A percentile compares a stretch with the other conserved stretches of the same genome.
These are phyloP conservation scores for Megalops atlanticus DNA, from an alignment of 2,113 vertebrate genomes.

Conservation along the genomic window DNA sequence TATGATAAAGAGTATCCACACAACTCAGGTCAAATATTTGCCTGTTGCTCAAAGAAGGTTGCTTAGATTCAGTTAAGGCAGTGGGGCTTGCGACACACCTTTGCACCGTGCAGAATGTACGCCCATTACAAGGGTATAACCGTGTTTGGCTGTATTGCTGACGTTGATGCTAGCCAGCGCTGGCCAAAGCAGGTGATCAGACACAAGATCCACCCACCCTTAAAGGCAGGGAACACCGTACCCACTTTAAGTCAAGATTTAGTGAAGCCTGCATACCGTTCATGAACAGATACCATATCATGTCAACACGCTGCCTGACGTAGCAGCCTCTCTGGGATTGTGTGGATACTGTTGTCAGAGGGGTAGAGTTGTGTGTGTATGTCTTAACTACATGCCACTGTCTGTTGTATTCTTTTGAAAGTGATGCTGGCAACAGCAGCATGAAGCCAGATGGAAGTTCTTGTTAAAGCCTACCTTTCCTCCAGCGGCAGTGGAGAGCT, in stretches of 20 bases:
- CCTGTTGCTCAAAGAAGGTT: not conserved
- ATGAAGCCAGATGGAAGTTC: not conserved
- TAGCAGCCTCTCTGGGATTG: not conserved
- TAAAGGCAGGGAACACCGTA: not conserved
- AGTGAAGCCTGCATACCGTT: not conserved
- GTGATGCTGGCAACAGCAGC: not conserved
- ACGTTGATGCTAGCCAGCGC: not conserved
- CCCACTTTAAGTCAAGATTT: not conserved
- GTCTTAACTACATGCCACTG: not conserved
- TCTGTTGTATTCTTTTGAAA: not conserved
- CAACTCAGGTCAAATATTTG: not conserved
- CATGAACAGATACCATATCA: not conserved
- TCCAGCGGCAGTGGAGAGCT: not conserved
- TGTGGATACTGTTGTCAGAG: not conserved
- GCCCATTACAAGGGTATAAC: not conserved
- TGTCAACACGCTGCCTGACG: not conserved
- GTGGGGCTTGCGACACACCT: not conserved
- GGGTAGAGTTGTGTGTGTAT: not conserved
- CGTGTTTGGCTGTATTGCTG: not conserved
- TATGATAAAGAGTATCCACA: conserved; percentile 3
- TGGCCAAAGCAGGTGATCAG: not conserved
- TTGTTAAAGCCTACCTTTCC: not conserved
- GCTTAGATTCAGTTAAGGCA: not conserved
- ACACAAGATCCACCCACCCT: not conserved
- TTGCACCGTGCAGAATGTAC: not conserved